Evolutionary conservation across 2,797 vertebrate species (phyloP), one percentile per base, ranked within the genome.

Genomic region (Molossus alvarezi): DNA sequence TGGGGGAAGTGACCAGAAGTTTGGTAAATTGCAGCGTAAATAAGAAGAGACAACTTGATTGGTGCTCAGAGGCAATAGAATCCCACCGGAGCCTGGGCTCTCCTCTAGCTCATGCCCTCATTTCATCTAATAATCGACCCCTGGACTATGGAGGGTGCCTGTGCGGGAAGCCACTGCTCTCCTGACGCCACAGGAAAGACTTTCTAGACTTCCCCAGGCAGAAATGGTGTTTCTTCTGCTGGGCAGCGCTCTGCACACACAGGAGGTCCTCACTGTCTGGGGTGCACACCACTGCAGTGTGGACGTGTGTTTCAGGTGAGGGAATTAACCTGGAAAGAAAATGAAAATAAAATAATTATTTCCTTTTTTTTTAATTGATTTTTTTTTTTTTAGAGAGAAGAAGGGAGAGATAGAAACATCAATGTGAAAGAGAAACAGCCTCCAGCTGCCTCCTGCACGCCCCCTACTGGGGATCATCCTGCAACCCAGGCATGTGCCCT

Each of bases 261-360:
- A 41, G 77, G 67, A 92, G 41, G 60, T 73, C 62, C 33, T 87
- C 23, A 8, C 25, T 58, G 33, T 87, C 11, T 48, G 65, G 85
- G 76, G 57, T 25, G 81, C 12, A 53, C 14, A 12, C 25, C 21
- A 57, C 5, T 33, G 62, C 29, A 37, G 12, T 11, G 20, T 58
- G 25, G 62, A 20, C 65, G 12, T 57, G 6, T 41, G 20, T 57
- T 92, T 76, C 45, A 41, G n/a, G 45, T 13, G 17, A 87, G 8
- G 4, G 29, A 83, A 53, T 87, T 94, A 65, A 84, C 37, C 27
- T 84, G 27, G 64, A 86, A 58, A 92, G 14, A 83, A 88, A 92
- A 79, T 48, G 37, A 82, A 89, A 75, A 60, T 71, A 37, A 88
- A 58, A n/a, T 45, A 21, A 55, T 57, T 60, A 57, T 83, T 81